phyloP scores from a whole-genome alignment of 1,140 invertebrate genomes.

The Anastrepha ludens region DNA sequence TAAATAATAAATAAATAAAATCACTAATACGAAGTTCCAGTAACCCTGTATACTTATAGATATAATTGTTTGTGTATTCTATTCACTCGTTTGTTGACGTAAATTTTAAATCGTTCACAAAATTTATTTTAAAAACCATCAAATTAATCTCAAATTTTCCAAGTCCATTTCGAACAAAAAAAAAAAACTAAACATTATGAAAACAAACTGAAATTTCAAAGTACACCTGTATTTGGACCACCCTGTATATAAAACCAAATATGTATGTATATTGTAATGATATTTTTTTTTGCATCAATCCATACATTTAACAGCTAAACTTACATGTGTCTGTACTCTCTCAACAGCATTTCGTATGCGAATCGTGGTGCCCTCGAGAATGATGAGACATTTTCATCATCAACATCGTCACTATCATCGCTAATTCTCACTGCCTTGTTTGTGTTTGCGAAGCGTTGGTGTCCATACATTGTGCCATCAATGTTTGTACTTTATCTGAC shows the following conservation, averaged over 20 bases:
- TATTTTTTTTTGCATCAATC: not conserved
- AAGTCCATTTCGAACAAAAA: no score
- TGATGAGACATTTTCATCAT: slow-evolving; percentile 36
- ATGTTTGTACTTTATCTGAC: slow-evolving; percentile 71
- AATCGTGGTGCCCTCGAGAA: slow-evolving; percentile 36
- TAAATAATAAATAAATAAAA: no score
- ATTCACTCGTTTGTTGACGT: no score
- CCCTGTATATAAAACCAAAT: not conserved
- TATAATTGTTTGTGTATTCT: no score
- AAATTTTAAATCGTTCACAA: no score
- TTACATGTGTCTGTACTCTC: slow-evolving; percentile 47
- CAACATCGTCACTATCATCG: slow-evolving; percentile 53
- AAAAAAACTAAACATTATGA: no score
- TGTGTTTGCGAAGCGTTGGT: slow-evolving; percentile 69
- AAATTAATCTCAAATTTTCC: no score
- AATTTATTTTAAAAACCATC: no score
- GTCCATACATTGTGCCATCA: slow-evolving; percentile 67
- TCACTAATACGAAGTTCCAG: no score
- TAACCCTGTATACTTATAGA: no score
- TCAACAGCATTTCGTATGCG: slow-evolving; percentile 56
- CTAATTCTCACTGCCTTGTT: slow-evolving; percentile 61
- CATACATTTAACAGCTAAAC: slow-evolving; percentile 24
- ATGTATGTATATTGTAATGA: not conserved
- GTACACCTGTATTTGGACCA: not conserved
- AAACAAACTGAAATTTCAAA: not conserved